phyloP scores from a whole-genome alignment of 1,140 invertebrate species.

The Hylaeus volcanicus region DNA sequence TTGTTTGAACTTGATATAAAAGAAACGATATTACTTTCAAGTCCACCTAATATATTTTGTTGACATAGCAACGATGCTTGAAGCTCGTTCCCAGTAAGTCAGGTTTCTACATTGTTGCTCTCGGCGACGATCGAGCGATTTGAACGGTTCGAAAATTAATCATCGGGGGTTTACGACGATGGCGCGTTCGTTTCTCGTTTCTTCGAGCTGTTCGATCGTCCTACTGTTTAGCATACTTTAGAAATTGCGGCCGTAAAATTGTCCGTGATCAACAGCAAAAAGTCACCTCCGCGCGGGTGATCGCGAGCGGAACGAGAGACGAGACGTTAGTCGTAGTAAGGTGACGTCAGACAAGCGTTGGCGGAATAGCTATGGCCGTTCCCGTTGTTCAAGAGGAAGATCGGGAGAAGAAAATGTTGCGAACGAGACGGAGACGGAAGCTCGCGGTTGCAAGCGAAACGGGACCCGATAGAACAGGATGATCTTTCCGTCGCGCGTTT shows the following conservation, averaged over 20 bases:
- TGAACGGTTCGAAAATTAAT: too few relatives aligned
- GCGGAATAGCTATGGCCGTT: slow-evolving; percentile 62
- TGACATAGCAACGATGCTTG: too few relatives aligned
- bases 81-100: too few relatives aligned
- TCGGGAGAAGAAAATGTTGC: slow-evolving; percentile 30
- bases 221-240: too few relatives aligned
- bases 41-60: too few relatives aligned
- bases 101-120: too few relatives aligned
- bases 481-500: neutral
- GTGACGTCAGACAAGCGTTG: slow-evolving; percentile 68
- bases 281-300: neutral
- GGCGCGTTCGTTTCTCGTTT: neutral
- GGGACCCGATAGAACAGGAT: slow-evolving; percentile 16
- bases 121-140: too few relatives aligned
- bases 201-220: neutral
- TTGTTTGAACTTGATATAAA: too few relatives aligned
- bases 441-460: slow-evolving; percentile 16
- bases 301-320: slow-evolving; percentile 5
- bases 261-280: slow-evolving; percentile 23
- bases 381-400: slow-evolving; percentile 56
- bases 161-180: too few relatives aligned
- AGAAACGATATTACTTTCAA: too few relatives aligned
- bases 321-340: slow-evolving; percentile 12
- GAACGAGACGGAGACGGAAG: slow-evolving; percentile 45
- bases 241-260: neutral